A percentile compares a stretch with the other conserved stretches of the same genome.
phyloP scores from a whole-genome alignment of 2,113 vertebrate genomes.

The Callorhinus ursinus region DNA sequence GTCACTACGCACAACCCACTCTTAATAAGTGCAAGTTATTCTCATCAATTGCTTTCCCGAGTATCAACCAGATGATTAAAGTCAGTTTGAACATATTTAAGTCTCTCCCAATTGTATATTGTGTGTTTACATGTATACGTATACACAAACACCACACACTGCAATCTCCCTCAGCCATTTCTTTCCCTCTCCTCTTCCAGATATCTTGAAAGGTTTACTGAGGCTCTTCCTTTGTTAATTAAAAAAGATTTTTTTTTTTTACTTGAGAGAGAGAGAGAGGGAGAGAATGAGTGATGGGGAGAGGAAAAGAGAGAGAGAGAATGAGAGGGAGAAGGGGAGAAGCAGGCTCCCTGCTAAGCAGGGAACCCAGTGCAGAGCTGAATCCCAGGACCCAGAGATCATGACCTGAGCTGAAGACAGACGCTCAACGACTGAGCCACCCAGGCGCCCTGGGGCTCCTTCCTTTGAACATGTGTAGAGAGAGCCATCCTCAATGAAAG shows the following conservation, averaged over 20 bases:
- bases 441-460: background rate
- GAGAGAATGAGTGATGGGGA: no score
- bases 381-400: background rate
- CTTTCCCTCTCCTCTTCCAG: background rate
- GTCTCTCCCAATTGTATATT: background rate
- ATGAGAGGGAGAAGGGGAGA: no score
- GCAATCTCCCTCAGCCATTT: background rate
- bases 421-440: background rate
- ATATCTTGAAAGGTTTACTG: background rate
- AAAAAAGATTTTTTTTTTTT: no score
- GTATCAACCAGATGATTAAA: background rate
- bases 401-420: background rate
- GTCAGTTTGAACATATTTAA: background rate
- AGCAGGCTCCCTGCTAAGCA: background rate
- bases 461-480: background rate
- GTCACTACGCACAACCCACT: background rate
- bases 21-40: background rate
- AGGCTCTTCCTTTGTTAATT: background rate
- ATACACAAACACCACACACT: background rate
- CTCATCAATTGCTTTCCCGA: background rate
- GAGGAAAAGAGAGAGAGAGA: no score
- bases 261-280: no score
- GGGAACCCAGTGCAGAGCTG: background rate
- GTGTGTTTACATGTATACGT: background rate
- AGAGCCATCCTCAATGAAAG: background rate